Evolutionary conservation across 2,113 vertebrate species (phyloP).

Genomic region (Bettongia penicillata): DNA sequence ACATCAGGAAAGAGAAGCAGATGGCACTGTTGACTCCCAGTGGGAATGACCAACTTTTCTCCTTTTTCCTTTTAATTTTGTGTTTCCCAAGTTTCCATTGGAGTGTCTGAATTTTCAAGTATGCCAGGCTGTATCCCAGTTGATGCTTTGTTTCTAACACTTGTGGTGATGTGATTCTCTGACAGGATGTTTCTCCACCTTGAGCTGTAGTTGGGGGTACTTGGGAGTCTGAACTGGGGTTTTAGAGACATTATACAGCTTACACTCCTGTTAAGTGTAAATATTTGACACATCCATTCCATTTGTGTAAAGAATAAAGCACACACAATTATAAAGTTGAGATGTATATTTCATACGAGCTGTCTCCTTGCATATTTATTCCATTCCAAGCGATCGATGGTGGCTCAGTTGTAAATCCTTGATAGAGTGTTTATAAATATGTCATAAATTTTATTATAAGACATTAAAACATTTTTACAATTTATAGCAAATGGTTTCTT

Average conservation of each 20-base stretch:
- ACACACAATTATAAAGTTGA: slow-evolving; percentile 87
- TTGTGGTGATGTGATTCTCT: slow-evolving; percentile 57
- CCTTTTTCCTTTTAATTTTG: slow-evolving; percentile 75
- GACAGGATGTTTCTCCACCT: slow-evolving; percentile 81
- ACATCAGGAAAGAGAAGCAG: slow-evolving; percentile 62
- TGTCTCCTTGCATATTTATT: slow-evolving; percentile 86
- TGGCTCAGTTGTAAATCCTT: slow-evolving; percentile 80
- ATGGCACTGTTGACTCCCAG: slow-evolving; percentile 79
- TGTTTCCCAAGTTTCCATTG: slow-evolving; percentile 76
- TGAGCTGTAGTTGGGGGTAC: slow-evolving; percentile 75
- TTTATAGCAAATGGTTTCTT: slow-evolving; percentile 84
- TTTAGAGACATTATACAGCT: slow-evolving; percentile 85
- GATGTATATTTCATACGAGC: slow-evolving; percentile 89
- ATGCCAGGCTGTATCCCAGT: slow-evolving; percentile 79
- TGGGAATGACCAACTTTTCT: slow-evolving; percentile 74
- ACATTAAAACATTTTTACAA: slow-evolving; percentile 86
- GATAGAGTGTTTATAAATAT: slow-evolving; percentile 83
- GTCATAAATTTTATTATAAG: slow-evolving; percentile 84
- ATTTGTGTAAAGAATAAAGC: slow-evolving; percentile 92
- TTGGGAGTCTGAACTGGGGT: slow-evolving; percentile 82
- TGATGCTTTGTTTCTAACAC: slow-evolving; percentile 71
- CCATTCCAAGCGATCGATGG: slow-evolving; percentile 68
- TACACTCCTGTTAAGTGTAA: slow-evolving; percentile 88
- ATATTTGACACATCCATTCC: slow-evolving; percentile 87
- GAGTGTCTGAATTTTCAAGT: slow-evolving; percentile 69